These are phyloP conservation scores for Scaptomyza polygonia DNA, from an alignment of 2,888 invertebrate species.

Conservation along the genomic window DNA sequence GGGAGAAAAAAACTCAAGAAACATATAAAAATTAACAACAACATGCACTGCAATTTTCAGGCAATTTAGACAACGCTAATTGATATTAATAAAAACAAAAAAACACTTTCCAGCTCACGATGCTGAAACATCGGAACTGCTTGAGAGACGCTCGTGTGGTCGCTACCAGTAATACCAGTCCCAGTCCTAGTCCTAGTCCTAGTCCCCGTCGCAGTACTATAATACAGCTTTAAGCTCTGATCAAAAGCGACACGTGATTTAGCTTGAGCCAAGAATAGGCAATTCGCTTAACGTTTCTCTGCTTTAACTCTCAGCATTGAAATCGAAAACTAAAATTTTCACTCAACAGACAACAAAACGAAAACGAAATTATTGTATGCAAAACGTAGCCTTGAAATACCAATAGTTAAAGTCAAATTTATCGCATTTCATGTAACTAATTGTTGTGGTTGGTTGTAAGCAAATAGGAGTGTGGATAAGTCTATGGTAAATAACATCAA, in stretches of 20 bases:
- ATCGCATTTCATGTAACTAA: conserved; percentile 48
- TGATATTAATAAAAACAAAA: conserved; percentile 66
- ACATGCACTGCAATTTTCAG: conserved; percentile 44
- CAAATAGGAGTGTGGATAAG: background rate
- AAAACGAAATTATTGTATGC: conserved; percentile 14
- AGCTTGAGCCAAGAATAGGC: background rate
- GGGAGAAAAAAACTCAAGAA: conserved; percentile 6
- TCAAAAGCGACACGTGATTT: conserved; percentile 10
- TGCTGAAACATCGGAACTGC: conserved; percentile 18
- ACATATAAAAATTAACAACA: conserved; percentile 23
- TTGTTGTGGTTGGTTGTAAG: conserved; percentile 38
- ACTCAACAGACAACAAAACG: background rate
- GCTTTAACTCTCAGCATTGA: conserved; percentile 2
- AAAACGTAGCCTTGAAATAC: conserved; percentile 17
- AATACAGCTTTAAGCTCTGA: background rate
- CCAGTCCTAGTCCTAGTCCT: background rate
- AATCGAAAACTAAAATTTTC: conserved; percentile 11
- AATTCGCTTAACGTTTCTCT: background rate
- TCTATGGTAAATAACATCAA: conserved; percentile 6
- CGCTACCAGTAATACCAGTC: background rate
- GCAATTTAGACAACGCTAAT: conserved; percentile 57
- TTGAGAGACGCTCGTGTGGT: conserved; percentile 12
- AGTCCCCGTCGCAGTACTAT: background rate
- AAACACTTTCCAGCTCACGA: conserved; percentile 40
- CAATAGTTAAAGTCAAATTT: conserved; percentile 49